Percentiles rank a stretch among this genome's conserved stretches.
Evolutionary conservation across 2,888 invertebrate genomes (phyloP).

Genomic region (Apantesis nais): DNA sequence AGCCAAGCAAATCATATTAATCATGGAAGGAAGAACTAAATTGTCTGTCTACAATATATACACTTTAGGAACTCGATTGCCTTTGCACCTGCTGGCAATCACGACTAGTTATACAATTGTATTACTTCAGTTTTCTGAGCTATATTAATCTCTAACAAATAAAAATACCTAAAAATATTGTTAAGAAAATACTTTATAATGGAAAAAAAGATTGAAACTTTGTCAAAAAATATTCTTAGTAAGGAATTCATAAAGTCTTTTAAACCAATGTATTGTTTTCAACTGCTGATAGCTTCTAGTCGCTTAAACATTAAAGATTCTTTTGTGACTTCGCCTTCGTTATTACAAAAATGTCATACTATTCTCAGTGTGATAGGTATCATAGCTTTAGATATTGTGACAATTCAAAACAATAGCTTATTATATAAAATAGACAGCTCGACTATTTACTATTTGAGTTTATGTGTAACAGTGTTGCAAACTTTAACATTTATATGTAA

Average conservation of each 20-base stretch:
- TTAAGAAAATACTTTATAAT: constrained; percentile 20
- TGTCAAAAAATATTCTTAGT: constrained; percentile 64
- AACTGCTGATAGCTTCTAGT: constrained; percentile 59
- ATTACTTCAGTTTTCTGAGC: constrained; percentile 61
- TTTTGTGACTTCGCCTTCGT: constrained; percentile 59
- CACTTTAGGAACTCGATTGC: constrained; percentile 56
- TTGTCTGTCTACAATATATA: constrained; percentile 65
- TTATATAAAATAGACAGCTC: constrained; percentile 27
- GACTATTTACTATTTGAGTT: constrained; percentile 37
- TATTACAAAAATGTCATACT: constrained; percentile 60
- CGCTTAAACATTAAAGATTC: constrained; percentile 59
- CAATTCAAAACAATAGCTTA: constrained; percentile 29
- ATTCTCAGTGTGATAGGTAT: constrained; percentile 42
- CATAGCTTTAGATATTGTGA: constrained; percentile 27
- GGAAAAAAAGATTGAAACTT: constrained; percentile 52
- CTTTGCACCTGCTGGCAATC: constrained; percentile 58
- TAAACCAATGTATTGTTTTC: constrained; percentile 49
- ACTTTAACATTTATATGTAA: constrained; percentile 47
- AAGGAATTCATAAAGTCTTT: constrained; percentile 57
- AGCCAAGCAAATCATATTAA: constrained; percentile 60
- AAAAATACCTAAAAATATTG: not conserved
- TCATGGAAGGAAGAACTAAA: constrained; percentile 60
- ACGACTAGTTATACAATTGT: constrained; percentile 68
- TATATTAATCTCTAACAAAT: not conserved
- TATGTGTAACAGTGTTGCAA: constrained; percentile 36